These are phyloP conservation scores for Patella pellucida DNA, from an alignment of 2,888 invertebrate genomes.

Conservation along the genomic window DNA sequence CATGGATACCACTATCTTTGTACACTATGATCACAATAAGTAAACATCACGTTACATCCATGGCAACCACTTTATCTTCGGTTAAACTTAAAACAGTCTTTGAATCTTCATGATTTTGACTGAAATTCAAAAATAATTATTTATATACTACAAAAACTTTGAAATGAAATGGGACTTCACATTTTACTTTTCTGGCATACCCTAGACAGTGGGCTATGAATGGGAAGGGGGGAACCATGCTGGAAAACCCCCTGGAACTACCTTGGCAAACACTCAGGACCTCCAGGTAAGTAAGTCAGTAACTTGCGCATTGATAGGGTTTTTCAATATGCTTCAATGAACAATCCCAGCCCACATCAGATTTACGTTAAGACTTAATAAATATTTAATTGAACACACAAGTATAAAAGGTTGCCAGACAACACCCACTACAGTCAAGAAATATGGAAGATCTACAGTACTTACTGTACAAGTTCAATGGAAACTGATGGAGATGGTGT, in stretches of 20 bases:
- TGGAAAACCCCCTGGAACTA: not conserved
- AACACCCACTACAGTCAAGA: too few species aligned
- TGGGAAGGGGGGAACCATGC: constrained; percentile 12
- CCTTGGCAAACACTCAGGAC: too few species aligned
- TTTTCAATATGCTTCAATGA: too few species aligned
- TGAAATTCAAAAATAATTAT: constrained; percentile 31
- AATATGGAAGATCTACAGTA: not conserved
- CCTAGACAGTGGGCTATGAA: not conserved
- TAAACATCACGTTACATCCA: constrained; percentile 62
- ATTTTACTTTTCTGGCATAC: too few species aligned
- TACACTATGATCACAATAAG: not conserved
- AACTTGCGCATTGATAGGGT: too few species aligned
- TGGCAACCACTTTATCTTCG: constrained; percentile 56
- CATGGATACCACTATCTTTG: not conserved
- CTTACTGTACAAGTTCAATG: not conserved
- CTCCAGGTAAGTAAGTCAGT: too few species aligned
- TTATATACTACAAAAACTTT: too few species aligned
- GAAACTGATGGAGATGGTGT: not conserved
- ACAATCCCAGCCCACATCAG: too few species aligned
- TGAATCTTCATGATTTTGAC: constrained; percentile 59
- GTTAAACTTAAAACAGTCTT: constrained; percentile 49
- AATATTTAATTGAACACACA: too few species aligned
- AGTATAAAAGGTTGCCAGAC: too few species aligned
- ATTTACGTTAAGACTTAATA: too few species aligned
- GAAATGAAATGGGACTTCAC: too few species aligned